Percentiles rank a stretch among this genome's conserved stretches.
Evolutionary conservation across 2,797 vertebrate species (phyloP).

Genomic region (Brachyalestes nurse): DNA sequence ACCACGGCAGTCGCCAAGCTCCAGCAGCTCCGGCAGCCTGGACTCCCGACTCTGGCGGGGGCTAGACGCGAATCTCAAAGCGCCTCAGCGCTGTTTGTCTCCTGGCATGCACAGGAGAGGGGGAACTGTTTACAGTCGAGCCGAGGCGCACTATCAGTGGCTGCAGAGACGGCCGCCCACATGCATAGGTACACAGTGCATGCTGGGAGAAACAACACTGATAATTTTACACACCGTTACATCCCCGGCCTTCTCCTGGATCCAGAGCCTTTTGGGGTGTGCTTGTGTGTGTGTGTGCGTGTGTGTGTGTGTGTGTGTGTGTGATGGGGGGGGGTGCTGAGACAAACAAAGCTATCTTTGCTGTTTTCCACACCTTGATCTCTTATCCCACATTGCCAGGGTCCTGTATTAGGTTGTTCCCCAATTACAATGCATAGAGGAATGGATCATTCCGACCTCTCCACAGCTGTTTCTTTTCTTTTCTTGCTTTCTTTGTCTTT

Average conservation of each 20-base stretch:
- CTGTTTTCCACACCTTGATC: slow-evolving; percentile 58
- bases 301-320: too few species aligned
- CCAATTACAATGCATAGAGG: slow-evolving; percentile 54
- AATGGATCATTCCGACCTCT: slow-evolving; percentile 31
- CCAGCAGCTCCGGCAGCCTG: background rate
- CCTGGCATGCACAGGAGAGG: slow-evolving; percentile 10
- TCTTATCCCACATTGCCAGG: slow-evolving; percentile 32
- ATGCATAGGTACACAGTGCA: slow-evolving; percentile 23
- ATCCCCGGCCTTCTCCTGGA: slow-evolving; percentile 59
- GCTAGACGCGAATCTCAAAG: slow-evolving; percentile 16
- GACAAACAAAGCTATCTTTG: slow-evolving; percentile 70
- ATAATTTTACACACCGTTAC: slow-evolving; percentile 71
- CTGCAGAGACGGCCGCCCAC: slow-evolving; percentile 34
- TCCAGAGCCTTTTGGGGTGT: slow-evolving; percentile 52
- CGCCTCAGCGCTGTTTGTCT: slow-evolving; percentile 13
- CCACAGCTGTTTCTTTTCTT: background rate
- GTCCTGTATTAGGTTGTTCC: slow-evolving; percentile 46
- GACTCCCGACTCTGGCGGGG: background rate
- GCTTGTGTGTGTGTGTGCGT: slow-evolving; percentile 37
- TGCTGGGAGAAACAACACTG: slow-evolving; percentile 49
- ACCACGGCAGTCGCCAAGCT: slow-evolving; percentile 3
- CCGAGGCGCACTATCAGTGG: slow-evolving; percentile 33
- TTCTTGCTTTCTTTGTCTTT: background rate
- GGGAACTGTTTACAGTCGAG: slow-evolving; percentile 43
- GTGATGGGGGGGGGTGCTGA: slow-evolving; percentile 28